These are phyloP conservation scores for Sinosuthora webbiana DNA, from an alignment of 2,113 vertebrate genomes.

Conservation along the genomic window DNA sequence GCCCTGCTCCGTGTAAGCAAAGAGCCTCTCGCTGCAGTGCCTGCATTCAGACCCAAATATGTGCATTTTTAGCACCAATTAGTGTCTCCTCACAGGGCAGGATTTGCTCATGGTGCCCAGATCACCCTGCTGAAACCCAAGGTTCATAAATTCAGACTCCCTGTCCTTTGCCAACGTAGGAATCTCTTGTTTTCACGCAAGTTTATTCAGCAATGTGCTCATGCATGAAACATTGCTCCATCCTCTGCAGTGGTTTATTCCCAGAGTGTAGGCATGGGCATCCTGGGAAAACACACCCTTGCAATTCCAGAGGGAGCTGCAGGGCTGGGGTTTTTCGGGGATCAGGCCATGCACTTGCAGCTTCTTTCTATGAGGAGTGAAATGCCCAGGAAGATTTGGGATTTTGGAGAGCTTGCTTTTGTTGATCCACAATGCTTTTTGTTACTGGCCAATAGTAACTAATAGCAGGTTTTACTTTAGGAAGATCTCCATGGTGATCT, in stretches of 20 bases:
- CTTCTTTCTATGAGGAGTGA: not conserved
- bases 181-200: not conserved
- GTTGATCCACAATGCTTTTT: not conserved
- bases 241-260: not conserved
- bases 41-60: not conserved
- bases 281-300: not conserved
- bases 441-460: not conserved
- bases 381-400: not conserved
- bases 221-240: not conserved
- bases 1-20: not conserved
- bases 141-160: not conserved
- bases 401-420: not conserved
- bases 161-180: not conserved
- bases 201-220: not conserved
- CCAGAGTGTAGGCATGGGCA: not conserved
- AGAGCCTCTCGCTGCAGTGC: not conserved
- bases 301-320: not conserved
- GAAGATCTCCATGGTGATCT: conserved; percentile 59
- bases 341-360: not conserved
- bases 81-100: not conserved
- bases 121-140: not conserved
- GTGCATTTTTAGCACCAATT: not conserved
- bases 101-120: not conserved
- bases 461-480: conserved; percentile 23
- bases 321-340: not conserved